Conservation (phyloP, 2,797 vertebrate species). For the Protonibea diacanthus region DNA sequence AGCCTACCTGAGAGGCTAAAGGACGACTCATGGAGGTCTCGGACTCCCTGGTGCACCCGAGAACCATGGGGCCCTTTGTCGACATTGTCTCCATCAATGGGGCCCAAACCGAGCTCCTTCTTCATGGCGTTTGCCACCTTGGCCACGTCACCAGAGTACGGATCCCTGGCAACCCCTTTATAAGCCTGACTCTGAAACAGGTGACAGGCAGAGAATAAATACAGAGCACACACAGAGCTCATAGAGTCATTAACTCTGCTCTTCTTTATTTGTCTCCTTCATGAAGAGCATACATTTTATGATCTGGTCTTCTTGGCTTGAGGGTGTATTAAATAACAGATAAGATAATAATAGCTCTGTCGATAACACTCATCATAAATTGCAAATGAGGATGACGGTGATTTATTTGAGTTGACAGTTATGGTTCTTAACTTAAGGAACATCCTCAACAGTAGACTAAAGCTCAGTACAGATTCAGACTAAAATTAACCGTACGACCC, state of each 20-base stretch:
- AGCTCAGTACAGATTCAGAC: neutral
- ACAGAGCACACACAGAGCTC: neutral
- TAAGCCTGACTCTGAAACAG: slow-evolving; percentile 85
- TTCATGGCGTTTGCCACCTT: slow-evolving; percentile 88
- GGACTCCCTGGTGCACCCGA: slow-evolving; percentile 88
- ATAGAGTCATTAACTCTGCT: too few relatives aligned
- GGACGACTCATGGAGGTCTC: slow-evolving; percentile 94
- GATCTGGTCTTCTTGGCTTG: neutral
- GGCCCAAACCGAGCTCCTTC: slow-evolving; percentile 91
- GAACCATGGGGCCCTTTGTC: slow-evolving; percentile 72
- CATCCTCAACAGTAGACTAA: neutral
- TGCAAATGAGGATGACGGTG: neutral
- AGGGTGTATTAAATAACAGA: neutral
- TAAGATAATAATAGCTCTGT: neutral
- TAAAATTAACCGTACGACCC: neutral
- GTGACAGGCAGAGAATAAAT: neutral
- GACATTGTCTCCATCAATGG: slow-evolving; percentile 89
- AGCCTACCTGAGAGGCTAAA: slow-evolving; percentile 92
- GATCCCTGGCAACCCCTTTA: slow-evolving; percentile 90
- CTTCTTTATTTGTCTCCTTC: neutral
- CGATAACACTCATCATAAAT: neutral
- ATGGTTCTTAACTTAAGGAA: neutral
- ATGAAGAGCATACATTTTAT: neutral
- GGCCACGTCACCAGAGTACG: slow-evolving; percentile 93
- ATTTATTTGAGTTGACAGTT: neutral